Evolutionary conservation across 2,888 invertebrate species (phyloP).

Genomic region (Teleogryllus oceanicus): DNA sequence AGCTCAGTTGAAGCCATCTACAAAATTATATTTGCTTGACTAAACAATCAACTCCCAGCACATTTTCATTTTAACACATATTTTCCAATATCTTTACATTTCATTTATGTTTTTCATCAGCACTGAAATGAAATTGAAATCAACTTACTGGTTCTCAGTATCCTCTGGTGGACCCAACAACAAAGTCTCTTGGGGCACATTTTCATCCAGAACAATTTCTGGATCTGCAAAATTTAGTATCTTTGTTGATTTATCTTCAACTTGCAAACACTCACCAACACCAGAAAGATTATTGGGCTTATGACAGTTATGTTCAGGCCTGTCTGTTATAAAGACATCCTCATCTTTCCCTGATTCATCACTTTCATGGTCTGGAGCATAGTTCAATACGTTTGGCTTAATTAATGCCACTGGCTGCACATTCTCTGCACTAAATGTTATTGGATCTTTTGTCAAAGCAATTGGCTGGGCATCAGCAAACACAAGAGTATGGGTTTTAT

Average conservation of each 20-base stretch:
- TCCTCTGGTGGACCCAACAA: not conserved
- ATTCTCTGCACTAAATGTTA: constrained; percentile 20
- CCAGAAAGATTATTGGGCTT: not conserved
- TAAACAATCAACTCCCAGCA: too few species aligned
- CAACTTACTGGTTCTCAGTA: not conserved
- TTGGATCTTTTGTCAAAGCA: constrained; percentile 12
- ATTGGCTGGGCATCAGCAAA: constrained; percentile 24
- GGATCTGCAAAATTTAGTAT: not conserved
- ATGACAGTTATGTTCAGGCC: not conserved
- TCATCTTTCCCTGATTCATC: not conserved
- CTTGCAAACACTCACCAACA: not conserved
- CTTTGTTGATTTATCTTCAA: not conserved
- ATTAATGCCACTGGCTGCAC: constrained; percentile 27
- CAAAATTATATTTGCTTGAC: too few species aligned
- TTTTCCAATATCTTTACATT: too few species aligned
- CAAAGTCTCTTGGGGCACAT: not conserved
- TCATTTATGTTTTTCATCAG: too few species aligned
- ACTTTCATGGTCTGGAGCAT: constrained; percentile 20
- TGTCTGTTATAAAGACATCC: not conserved
- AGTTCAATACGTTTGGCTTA: constrained; percentile 22
- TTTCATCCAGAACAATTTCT: not conserved
- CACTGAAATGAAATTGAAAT: too few species aligned
- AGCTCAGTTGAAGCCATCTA: too few species aligned
- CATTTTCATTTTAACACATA: too few species aligned
- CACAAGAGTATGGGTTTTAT: constrained; percentile 24